Evolutionary conservation across 2,113 vertebrate species (phyloP).

Genomic region (Hippocampus guttulatus): DNA sequence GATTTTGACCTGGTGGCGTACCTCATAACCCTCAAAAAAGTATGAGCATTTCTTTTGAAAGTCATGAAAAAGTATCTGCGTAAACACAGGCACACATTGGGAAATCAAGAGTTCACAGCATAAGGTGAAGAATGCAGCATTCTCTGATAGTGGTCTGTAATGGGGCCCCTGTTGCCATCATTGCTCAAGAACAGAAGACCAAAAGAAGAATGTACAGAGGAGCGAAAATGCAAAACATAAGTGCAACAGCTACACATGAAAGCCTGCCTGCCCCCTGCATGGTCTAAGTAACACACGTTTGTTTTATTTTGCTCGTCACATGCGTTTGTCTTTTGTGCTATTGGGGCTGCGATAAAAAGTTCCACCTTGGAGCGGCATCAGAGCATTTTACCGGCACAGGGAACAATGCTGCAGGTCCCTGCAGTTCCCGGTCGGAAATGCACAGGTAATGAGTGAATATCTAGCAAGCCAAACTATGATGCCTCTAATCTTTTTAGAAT

Average conservation of each 20-base stretch:
- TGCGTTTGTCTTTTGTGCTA: constrained; percentile 43
- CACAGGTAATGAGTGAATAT: constrained; percentile 26
- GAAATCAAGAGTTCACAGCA: neutral
- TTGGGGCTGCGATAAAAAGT: constrained; percentile 53
- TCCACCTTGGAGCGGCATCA: constrained; percentile 54
- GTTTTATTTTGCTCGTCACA: constrained; percentile 48
- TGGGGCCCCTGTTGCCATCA: constrained; percentile 33
- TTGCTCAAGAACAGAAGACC: constrained; percentile 18
- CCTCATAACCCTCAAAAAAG: constrained; percentile 18
- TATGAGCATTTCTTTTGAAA: constrained; percentile 2
- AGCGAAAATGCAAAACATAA: constrained; percentile 68
- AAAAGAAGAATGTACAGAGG: constrained; percentile 53
- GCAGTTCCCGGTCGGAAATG: constrained; percentile 53
- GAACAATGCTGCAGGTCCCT: constrained; percentile 47
- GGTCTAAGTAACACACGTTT: constrained; percentile 46
- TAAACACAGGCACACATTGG: constrained; percentile 5
- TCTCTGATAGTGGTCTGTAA: constrained; percentile 36
- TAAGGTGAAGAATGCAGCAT: constrained; percentile 34
- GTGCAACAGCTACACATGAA: constrained; percentile 53
- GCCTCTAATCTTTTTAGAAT: neutral
- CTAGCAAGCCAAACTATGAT: constrained; percentile 5
- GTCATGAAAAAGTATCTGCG: neutral
- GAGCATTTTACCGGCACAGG: constrained; percentile 62
- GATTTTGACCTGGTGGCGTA: constrained; percentile 37
- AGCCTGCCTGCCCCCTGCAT: constrained; percentile 50